phyloP scores from a whole-genome alignment of 2,888 invertebrate genomes.

The Coecobrya sp. region DNA sequence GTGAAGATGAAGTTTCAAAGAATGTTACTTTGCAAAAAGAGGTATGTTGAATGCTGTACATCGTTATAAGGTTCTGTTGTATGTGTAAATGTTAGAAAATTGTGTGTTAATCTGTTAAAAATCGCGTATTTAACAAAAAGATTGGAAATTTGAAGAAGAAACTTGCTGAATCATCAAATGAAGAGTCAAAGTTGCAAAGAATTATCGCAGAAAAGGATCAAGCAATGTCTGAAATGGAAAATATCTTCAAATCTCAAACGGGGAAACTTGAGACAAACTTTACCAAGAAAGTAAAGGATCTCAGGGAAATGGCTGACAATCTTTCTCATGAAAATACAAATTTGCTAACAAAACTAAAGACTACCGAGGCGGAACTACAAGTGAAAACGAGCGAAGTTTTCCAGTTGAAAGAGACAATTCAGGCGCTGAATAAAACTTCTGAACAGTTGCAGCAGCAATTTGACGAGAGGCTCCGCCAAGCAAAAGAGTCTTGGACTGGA shows the following conservation, averaged over 20 bases:
- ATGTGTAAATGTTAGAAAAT: too few species aligned
- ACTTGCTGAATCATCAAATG: conserved; percentile 20
- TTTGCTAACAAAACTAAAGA: conserved; percentile 58
- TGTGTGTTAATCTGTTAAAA: too few species aligned
- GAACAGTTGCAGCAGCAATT: conserved; percentile 73
- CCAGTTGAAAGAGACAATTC: conserved; percentile 75
- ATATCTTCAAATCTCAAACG: conserved; percentile 48
- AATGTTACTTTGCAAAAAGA: conserved; percentile 39
- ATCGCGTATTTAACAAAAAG: too few species aligned
- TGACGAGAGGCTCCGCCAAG: conserved; percentile 82
- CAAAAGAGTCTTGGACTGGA: conserved; percentile 85
- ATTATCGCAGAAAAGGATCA: conserved; percentile 45
- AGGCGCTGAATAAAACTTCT: conserved; percentile 57
- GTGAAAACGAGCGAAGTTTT: conserved; percentile 46
- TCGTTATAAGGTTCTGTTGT: too few species aligned
- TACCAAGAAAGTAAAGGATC: conserved; percentile 55
- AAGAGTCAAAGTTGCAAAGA: conserved; percentile 13
- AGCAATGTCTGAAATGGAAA: conserved; percentile 44
- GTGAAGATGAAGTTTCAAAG: conserved; percentile 62
- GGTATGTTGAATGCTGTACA: too few species aligned
- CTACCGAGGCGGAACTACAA: conserved; percentile 68
- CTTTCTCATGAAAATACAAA: conserved; percentile 51
- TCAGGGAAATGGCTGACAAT: conserved; percentile 35
- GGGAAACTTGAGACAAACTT: conserved; percentile 62
- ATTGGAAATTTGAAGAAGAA: conserved; percentile 52